These are phyloP conservation scores for Dromaius novaehollandiae DNA, from an alignment of 2,113 vertebrate genomes.

Conservation along the genomic window DNA sequence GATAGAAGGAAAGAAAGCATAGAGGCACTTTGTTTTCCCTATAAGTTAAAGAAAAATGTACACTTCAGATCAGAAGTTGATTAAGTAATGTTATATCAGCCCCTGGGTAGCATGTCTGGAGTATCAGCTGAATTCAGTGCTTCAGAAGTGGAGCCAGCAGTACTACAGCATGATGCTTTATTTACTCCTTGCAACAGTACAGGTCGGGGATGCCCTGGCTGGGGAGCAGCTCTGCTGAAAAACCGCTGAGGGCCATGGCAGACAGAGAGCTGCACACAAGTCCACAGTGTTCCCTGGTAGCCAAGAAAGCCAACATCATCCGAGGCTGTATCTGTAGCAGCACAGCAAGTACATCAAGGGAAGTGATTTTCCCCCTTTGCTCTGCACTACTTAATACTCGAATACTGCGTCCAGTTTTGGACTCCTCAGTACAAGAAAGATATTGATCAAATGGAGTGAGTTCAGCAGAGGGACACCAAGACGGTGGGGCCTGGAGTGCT, in stretches of 20 bases:
- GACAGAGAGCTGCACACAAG: neutral
- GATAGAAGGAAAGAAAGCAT: neutral
- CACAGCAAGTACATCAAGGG: neutral
- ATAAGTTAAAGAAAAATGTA: neutral
- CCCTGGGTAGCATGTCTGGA: neutral
- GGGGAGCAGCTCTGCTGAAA: neutral
- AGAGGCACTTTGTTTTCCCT: neutral
- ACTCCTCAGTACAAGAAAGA: neutral
- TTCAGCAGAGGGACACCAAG: neutral
- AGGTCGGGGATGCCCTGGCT: fast-evolving
- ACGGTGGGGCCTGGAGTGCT: neutral
- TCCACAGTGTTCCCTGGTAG: neutral
- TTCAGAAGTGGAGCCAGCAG: neutral
- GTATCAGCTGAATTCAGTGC: neutral
- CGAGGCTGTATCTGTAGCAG: neutral
- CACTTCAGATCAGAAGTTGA: neutral
- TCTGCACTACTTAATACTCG: neutral
- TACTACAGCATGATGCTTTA: fast-evolving
- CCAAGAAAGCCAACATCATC: neutral
- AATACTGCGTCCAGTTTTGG: neutral
- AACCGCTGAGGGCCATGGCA: neutral
- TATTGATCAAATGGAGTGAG: neutral
- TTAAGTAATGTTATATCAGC: neutral
- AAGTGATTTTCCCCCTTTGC: neutral
- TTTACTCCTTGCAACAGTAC: neutral